Conservation (phyloP, 2,113 vertebrate species). For the Oriolus oriolus region DNA sequence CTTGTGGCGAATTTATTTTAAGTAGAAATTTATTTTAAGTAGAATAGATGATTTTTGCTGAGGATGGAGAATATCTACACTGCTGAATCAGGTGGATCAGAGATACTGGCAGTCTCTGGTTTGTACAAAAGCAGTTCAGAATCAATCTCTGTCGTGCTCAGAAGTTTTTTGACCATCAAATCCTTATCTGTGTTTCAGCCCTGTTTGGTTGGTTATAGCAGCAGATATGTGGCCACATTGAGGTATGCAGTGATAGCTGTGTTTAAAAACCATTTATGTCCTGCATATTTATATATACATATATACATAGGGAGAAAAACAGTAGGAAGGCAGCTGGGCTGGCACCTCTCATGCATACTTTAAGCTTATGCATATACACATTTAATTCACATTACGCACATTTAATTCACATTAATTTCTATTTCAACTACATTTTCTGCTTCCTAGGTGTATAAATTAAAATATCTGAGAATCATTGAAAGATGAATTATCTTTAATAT, state of each 20-base stretch:
- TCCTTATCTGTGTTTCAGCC: not conserved
- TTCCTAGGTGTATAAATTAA: not conserved
- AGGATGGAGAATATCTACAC: not conserved
- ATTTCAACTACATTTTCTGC: not conserved
- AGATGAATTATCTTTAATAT: not conserved
- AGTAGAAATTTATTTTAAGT: not conserved
- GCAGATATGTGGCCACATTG: not conserved
- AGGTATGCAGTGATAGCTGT: rapidly evolving
- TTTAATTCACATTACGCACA: not conserved
- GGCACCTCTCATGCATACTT: not conserved
- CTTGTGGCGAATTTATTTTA: not conserved
- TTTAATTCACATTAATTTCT: not conserved
- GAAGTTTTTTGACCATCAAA: not conserved
- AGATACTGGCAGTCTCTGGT: not conserved
- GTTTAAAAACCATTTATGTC: not conserved
- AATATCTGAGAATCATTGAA: not conserved
- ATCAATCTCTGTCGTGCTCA: not conserved
- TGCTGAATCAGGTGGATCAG: not conserved
- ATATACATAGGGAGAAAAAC: not conserved
- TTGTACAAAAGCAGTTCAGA: not conserved
- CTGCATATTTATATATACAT: not conserved
- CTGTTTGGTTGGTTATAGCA: not conserved
- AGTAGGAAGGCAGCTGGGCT: not conserved
- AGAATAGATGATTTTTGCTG: not conserved
- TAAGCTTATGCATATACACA: not conserved